Conservation (phyloP, 1,140 invertebrate genomes). For the Vanessa atalanta region DNA sequence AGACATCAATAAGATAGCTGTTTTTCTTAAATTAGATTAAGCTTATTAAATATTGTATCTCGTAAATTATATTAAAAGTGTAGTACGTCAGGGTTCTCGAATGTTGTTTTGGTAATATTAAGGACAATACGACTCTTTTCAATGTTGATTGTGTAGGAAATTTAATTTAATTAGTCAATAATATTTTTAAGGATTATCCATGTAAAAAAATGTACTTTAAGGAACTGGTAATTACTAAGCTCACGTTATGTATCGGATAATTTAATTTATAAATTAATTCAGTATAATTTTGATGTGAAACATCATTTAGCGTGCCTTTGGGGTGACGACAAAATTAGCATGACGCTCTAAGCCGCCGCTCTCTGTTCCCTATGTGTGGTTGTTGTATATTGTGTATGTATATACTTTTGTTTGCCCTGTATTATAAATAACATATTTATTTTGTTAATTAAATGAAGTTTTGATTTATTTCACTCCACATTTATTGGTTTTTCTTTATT, state of each 20-base stretch:
- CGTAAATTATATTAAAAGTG: constrained; percentile 30
- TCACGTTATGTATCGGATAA: not conserved
- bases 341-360: too few relatives aligned
- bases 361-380: too few relatives aligned
- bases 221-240: not conserved
- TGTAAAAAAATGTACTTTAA: not conserved
- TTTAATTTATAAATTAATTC: not conserved
- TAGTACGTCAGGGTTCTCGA: constrained; percentile 52
- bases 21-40: constrained; percentile 24
- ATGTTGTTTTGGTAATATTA: constrained; percentile 36
- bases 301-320: too few relatives aligned
- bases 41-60: constrained; percentile 18
- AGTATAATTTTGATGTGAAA: not conserved
- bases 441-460: too few relatives aligned
- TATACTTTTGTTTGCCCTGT: too few relatives aligned
- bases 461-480: too few relatives aligned
- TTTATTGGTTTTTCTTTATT: too few relatives aligned
- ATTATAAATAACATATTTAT: too few relatives aligned
- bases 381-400: too few relatives aligned
- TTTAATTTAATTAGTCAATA: not conserved
- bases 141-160: not conserved
- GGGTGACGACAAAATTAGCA: too few relatives aligned
- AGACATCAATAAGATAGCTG: constrained; percentile 74
- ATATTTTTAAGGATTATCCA: not conserved
- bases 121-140: constrained; percentile 34